A percentile compares a stretch with the other conserved stretches of the same genome.
Conservation (phyloP, 1,140 invertebrate genomes). For the Calephelis virginiensis region DNA sequence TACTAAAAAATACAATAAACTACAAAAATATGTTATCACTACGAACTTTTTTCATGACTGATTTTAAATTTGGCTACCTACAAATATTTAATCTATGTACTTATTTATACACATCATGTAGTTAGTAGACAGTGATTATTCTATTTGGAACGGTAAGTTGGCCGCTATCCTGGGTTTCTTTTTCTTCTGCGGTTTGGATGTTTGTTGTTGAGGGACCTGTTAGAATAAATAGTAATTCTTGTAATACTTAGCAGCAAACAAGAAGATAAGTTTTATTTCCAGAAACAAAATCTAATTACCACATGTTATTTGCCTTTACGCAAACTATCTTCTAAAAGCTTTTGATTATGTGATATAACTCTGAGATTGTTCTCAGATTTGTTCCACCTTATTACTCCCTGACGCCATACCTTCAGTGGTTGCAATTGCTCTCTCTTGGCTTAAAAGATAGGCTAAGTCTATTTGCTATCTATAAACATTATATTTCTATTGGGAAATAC, state of each 20-base stretch:
- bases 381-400: too few relatives aligned
- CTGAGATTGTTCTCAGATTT: too few relatives aligned
- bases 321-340: too few relatives aligned
- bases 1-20: constrained; percentile 5
- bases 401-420: too few relatives aligned
- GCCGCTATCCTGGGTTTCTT: constrained; percentile 79
- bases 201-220: constrained; percentile 45
- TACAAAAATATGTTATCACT: constrained; percentile 11
- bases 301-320: too few relatives aligned
- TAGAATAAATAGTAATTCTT: not conserved
- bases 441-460: too few relatives aligned
- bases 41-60: not conserved
- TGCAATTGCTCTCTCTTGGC: too few relatives aligned
- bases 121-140: constrained; percentile 32
- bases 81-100: constrained; percentile 11
- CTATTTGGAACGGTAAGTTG: constrained; percentile 70
- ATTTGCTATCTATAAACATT: too few relatives aligned
- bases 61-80: constrained; percentile 12
- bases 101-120: not conserved
- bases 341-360: too few relatives aligned
- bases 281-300: too few relatives aligned
- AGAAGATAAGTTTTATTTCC: too few relatives aligned
- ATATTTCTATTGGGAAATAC: too few relatives aligned
- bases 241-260: not conserved
- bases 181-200: constrained; percentile 46